Percentiles rank a stretch among this genome's conserved stretches.
Conservation (phyloP, 2,797 vertebrate species). For the Fistularia commersonii region DNA sequence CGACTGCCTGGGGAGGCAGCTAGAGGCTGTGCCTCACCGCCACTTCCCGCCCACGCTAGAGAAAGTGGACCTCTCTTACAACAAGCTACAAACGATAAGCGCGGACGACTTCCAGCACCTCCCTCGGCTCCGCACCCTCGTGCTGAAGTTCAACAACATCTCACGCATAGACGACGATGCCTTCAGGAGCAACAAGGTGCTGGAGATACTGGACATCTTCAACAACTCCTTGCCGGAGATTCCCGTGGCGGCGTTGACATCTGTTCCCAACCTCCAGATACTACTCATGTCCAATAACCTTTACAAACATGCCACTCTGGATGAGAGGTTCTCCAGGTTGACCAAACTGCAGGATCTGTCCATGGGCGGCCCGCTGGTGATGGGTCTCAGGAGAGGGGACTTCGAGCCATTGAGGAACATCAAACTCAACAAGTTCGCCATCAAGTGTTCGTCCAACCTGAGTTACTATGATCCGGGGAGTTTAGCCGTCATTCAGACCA, state of each 20-base stretch:
- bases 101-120: conserved; percentile 59
- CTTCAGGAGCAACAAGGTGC: conserved; percentile 65
- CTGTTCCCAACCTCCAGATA: conserved; percentile 60
- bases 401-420: conserved; percentile 68
- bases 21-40: conserved; percentile 63
- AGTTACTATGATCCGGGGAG: conserved; percentile 76
- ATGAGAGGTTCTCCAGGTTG: conserved; percentile 62
- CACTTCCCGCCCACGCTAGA: conserved; percentile 62
- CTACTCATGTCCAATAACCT: conserved; percentile 83
- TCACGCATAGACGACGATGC: conserved; percentile 67
- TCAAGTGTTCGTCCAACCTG: conserved; percentile 78
- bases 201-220: conserved; percentile 78
- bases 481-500: conserved; percentile 70
- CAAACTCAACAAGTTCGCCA: conserved; percentile 69
- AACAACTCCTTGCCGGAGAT: conserved; percentile 80
- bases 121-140: conserved; percentile 58
- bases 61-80: conserved; percentile 79
- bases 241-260: conserved; percentile 67
- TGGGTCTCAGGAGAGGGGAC: conserved; percentile 64
- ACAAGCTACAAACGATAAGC: conserved; percentile 64
- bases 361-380: conserved; percentile 76
- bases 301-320: conserved; percentile 64
- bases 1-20: conserved; percentile 69
- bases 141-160: conserved; percentile 78
- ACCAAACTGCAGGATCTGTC: conserved; percentile 67